Percentiles rank a stretch among this genome's conserved stretches.
Conservation (phyloP, 2,113 vertebrate genomes). For the Miniopterus natalensis region DNA sequence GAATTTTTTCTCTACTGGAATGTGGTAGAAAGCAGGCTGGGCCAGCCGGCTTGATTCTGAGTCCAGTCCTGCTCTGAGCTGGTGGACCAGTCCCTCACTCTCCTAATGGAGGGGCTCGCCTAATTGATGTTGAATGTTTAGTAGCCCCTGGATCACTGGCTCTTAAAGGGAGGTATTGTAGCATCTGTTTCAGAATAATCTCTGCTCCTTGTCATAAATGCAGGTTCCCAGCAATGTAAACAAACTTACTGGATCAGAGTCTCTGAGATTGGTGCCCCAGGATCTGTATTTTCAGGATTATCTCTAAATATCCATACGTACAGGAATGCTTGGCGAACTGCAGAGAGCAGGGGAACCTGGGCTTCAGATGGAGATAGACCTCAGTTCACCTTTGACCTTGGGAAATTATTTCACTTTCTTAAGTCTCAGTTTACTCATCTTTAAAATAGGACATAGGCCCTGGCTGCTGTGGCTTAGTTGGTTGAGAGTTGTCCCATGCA, state of each 20-base stretch:
- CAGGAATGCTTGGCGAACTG: neutral
- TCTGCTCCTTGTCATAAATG: neutral
- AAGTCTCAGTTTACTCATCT: neutral
- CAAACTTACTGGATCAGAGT: neutral
- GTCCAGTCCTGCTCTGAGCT: neutral
- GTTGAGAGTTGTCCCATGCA: no score
- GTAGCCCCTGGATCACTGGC: neutral
- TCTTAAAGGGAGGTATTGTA: neutral
- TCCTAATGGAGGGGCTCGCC: neutral
- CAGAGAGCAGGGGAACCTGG: neutral
- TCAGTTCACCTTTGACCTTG: neutral
- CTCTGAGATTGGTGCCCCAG: no score
- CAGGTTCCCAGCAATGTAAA: neutral
- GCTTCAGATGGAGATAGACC: neutral
- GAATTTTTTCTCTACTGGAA: constrained; percentile 52
- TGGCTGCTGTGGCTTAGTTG: no score
- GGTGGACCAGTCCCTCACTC: neutral
- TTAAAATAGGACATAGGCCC: neutral
- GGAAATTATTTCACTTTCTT: neutral
- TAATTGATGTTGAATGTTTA: neutral
- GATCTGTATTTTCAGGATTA: neutral
- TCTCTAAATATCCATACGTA: neutral
- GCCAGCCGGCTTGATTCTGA: neutral
- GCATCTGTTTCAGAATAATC: neutral
- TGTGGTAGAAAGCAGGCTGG: constrained; percentile 20